Evolutionary conservation across 2,797 vertebrate genomes (phyloP).

Genomic region (Pteronotus mesoamericanus): DNA sequence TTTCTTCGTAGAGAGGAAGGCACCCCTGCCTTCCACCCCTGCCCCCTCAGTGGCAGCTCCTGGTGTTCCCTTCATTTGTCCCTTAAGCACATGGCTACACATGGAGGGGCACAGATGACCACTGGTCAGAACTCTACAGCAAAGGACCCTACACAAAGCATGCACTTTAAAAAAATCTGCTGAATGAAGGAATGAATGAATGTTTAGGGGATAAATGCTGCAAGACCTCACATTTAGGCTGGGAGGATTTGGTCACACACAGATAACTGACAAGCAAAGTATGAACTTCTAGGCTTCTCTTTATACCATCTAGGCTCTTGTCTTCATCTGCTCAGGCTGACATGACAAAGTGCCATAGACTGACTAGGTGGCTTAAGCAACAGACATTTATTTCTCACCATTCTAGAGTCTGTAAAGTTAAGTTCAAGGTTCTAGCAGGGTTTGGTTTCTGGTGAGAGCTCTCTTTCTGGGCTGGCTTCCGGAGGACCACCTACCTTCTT

Average conservation of each 20-base stretch:
- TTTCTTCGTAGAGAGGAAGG: not conserved
- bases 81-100: not conserved
- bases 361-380: fast-evolving
- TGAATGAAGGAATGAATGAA: not conserved
- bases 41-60: too few species aligned
- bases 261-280: not conserved
- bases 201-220: not conserved
- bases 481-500: not conserved
- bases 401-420: not conserved
- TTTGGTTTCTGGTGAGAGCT: not conserved
- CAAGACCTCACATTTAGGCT: not conserved
- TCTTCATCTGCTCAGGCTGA: not conserved
- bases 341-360: not conserved
- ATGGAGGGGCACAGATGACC: not conserved
- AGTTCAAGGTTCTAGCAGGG: not conserved
- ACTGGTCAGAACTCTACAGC: not conserved
- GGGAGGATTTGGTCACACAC: not conserved
- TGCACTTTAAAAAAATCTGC: not conserved
- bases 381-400: not conserved
- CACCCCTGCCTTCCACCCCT: not conserved
- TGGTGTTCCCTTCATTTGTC: too few species aligned
- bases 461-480: not conserved
- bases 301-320: too few species aligned
- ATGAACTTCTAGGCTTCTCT: not conserved
- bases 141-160: not conserved